These are phyloP conservation scores for Caenorhabditis sp. DNA, from an alignment of 2,888 invertebrate genomes.

Conservation along the genomic window DNA sequence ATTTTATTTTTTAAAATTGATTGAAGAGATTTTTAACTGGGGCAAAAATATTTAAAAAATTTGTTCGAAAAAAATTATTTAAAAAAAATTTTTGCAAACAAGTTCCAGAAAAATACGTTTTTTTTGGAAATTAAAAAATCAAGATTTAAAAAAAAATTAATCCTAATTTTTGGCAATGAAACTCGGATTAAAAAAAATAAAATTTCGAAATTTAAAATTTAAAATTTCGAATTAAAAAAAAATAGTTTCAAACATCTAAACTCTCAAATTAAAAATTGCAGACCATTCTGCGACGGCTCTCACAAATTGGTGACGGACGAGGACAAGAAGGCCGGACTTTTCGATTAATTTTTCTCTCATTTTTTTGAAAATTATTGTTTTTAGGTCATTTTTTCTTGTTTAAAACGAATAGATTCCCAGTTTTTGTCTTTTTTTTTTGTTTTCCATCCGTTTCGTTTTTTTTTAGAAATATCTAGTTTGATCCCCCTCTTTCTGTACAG, in stretches of 20 bases:
- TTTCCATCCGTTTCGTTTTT: not conserved
- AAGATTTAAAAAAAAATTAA: no score
- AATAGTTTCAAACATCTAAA: slow-evolving; percentile 6
- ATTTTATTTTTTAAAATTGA: no score
- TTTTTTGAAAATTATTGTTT: slow-evolving; percentile 13
- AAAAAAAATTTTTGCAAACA: no score
- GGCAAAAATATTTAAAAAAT: not conserved
- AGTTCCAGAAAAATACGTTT: no score
- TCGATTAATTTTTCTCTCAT: slow-evolving; percentile 68
- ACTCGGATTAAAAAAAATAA: no score
- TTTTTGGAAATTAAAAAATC: no score
- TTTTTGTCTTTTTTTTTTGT: slow-evolving; percentile 18
- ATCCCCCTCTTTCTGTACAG: slow-evolving; percentile 32
- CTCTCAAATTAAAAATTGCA: slow-evolving; percentile 28
- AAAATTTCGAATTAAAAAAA: no score
- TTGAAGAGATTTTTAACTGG: no score
- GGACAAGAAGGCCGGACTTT: slow-evolving; percentile 75
- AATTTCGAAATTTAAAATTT: no score
- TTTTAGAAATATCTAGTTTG: slow-evolving; percentile 21
- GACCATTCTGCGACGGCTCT: slow-evolving; percentile 98
- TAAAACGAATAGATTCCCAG: not conserved
- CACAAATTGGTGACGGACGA: slow-evolving; percentile 86
- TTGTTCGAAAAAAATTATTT: no score
- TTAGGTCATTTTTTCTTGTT: slow-evolving; percentile 10
- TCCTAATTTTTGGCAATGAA: no score